A percentile compares a stretch with the other conserved stretches of the same genome.
Conservation (phyloP, 2,797 vertebrate genomes). For the Trachurus trachurus region DNA sequence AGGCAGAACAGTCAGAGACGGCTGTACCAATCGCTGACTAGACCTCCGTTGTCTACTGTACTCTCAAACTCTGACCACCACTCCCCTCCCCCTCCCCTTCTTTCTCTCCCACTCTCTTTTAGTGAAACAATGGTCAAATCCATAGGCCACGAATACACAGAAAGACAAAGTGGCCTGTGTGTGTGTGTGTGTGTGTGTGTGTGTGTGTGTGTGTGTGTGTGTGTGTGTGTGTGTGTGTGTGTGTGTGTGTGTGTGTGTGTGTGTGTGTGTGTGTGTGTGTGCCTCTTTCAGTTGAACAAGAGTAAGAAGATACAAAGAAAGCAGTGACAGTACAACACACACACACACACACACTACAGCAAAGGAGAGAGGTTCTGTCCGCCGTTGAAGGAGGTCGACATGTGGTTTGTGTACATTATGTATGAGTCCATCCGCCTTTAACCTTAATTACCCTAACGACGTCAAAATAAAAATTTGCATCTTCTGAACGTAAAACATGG, state of each 20-base stretch:
- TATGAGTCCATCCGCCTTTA: constrained; percentile 40
- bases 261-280: constrained; percentile 16
- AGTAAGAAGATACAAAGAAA: constrained; percentile 77
- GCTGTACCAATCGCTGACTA: constrained; percentile 70
- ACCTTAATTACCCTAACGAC: constrained; percentile 33
- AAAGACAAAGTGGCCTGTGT: constrained; percentile 83
- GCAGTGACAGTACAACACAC: constrained; percentile 61
- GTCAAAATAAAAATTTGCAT: background rate
- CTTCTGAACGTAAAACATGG: background rate
- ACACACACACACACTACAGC: constrained; percentile 49
- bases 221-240: constrained; percentile 62
- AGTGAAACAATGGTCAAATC: constrained; percentile 81
- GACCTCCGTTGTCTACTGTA: constrained; percentile 77
- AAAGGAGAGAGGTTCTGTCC: constrained; percentile 36
- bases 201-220: background rate
- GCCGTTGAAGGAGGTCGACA: constrained; percentile 53
- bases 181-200: constrained; percentile 8
- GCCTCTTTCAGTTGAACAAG: constrained; percentile 59
- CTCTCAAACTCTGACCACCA: constrained; percentile 37
- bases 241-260: constrained; percentile 1
- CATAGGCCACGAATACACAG: constrained; percentile 73
- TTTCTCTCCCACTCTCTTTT: constrained; percentile 54
- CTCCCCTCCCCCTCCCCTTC: constrained; percentile 18
- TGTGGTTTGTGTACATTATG: constrained; percentile 47
- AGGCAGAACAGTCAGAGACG: constrained; percentile 67